Evolutionary conservation across 2,113 vertebrate genomes (phyloP), one percentile per base, ranked within the genome.

Genomic region (Percopsis transmontana): DNA sequence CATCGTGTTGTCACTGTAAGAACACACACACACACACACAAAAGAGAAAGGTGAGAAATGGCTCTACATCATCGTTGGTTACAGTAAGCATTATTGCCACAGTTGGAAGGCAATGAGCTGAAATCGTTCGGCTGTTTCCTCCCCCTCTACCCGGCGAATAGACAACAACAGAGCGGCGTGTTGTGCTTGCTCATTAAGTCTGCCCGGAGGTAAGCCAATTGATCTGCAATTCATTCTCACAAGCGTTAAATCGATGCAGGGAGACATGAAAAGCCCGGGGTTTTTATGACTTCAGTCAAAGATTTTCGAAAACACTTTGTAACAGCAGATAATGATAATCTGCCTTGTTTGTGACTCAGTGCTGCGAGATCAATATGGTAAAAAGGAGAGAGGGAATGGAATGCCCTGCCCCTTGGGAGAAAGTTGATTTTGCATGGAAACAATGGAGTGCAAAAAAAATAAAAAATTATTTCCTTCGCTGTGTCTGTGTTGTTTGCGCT

Each of bases 181-280:
- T 89, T 87, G 88, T 81, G 79, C 70, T 58, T 81, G 77, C 91
- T 92, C 87, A 91, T 92, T 92, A 90, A 87, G 85, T 89, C 88
- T 80, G 87, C 87, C 91, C 85, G 57, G 83, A 87, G 88, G 90
- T 91, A 89, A 91, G 89, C 88, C 89, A 80, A 91, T 92, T 92
- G 91, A 93, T 93, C 91, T 89, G 88, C 89, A 89, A 91, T 92
- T 92, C 90, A 91, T 92, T 92, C 87, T 90, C 89, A 84, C 80
- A 75, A 90, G 88, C 80, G 82, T 86, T 90, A 88, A 93, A 92
- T 92, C 91, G 79, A 92, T 91, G 89, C 79, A 64, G 66, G 65
- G 79, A 81, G 90, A 90, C 91, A 86, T 88, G 89, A 92, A 91
- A 92, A 91, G 91, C 87, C 81, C 59, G 59, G 13, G 85, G 68